Evolutionary conservation across 1,140 invertebrate genomes (phyloP).

Genomic region (Drosophila bocki): DNA sequence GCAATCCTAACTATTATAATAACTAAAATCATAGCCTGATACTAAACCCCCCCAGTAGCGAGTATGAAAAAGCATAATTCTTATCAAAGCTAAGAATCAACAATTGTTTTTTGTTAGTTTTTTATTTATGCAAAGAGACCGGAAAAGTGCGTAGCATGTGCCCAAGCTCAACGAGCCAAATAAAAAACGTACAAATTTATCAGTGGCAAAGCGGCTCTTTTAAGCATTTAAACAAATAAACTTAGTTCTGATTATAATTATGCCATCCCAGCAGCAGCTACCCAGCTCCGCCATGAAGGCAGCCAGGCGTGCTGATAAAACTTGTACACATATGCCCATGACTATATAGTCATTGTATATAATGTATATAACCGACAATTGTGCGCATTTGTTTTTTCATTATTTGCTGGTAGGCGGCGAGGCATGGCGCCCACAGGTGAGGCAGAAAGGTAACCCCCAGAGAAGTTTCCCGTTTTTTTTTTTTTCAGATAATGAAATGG

Average conservation of each 20-base stretch:
- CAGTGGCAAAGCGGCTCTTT: constrained; percentile 43
- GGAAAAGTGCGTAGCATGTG: constrained; percentile 37
- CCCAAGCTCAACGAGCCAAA: background rate
- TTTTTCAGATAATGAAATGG: constrained; percentile 29
- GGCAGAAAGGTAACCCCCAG: background rate
- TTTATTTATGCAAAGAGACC: constrained; percentile 24
- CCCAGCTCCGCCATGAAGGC: background rate
- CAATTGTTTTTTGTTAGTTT: constrained; percentile 22
- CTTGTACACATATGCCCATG: constrained; percentile 15
- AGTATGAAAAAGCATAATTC: constrained; percentile 9
- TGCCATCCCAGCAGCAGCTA: constrained; percentile 16
- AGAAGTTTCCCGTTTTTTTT: constrained; percentile 9
- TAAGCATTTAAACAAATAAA: constrained; percentile 55
- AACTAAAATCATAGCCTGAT: background rate
- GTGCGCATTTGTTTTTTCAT: constrained; percentile 46
- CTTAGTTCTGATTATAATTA: constrained; percentile 54
- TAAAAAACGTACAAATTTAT: constrained; percentile 13
- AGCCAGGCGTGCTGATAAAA: constrained; percentile 61
- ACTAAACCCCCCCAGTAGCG: no score
- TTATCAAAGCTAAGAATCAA: constrained; percentile 46
- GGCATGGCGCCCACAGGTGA: constrained; percentile 20
- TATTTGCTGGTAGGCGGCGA: constrained; percentile 31
- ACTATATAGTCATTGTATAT: constrained; percentile 19
- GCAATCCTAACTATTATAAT: background rate
- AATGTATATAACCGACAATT: constrained; percentile 9